A percentile compares a stretch with the other conserved stretches of the same genome.
Evolutionary conservation across 2,888 invertebrate genomes (phyloP).

Genomic region (Epicampocera succincta): DNA sequence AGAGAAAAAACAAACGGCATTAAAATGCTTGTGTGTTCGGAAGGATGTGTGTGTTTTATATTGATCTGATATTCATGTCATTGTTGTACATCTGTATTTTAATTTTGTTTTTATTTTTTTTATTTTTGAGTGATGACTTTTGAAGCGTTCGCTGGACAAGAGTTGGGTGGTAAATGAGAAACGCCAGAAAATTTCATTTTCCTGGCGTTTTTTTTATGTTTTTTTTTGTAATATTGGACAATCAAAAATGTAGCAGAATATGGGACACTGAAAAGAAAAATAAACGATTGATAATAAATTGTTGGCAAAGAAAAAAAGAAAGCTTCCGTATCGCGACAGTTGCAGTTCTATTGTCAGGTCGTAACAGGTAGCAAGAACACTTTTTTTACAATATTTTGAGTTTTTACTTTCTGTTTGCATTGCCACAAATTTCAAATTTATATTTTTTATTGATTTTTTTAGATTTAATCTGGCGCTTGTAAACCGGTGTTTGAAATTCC

Average conservation of each 20-base stretch:
- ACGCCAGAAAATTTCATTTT: not conserved
- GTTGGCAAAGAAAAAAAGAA: no score
- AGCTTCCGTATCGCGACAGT: no score
- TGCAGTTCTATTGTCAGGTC: no score
- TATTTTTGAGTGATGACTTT: constrained; percentile 36
- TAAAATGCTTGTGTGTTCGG: no score
- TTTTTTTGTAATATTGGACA: not conserved
- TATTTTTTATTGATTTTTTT: no score
- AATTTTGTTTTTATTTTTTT: constrained; percentile 3
- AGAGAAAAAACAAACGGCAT: not conserved
- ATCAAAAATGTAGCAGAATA: constrained; percentile 17
- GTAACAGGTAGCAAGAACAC: no score
- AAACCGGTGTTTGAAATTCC: no score
- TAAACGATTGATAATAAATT: not conserved
- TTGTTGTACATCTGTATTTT: constrained; percentile 13
- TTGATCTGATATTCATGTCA: constrained; percentile 50
- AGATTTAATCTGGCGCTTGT: no score
- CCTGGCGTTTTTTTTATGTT: no score
- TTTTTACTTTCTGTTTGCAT: no score
- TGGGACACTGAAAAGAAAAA: constrained; percentile 15
- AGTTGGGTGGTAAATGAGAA: not conserved
- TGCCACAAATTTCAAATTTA: no score
- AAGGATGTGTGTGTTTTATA: not conserved
- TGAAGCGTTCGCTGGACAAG: constrained; percentile 15
- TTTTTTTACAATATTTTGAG: no score